Evolutionary conservation across 1,140 invertebrate genomes (phyloP), one percentile per base, ranked within the genome.

Genomic region (Branchinecta lynchi): DNA sequence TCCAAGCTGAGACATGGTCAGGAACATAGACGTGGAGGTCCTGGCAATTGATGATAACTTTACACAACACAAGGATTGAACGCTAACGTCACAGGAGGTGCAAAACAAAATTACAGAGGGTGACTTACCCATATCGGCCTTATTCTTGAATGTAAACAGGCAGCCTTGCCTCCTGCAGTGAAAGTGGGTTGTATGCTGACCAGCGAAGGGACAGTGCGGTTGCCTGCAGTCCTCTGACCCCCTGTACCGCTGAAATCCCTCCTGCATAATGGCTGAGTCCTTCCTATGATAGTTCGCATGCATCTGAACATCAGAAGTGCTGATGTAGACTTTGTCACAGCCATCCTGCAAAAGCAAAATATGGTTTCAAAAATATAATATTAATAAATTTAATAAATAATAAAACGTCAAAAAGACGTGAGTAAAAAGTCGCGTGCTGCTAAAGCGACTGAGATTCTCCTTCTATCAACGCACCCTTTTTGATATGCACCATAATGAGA

Each of bases 111-210:
- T n/a, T n/a, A n/a, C n/a, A n/a, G n/a, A n/a, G n/a, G n/a, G n/a
- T n/a, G n/a, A n/a, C 87, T 85, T 83, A 96, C 93, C 95, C 93
- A 98, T 98, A 80, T 98, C 95, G 74, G 93, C 93, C 80, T 98
- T 98, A 79, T 98, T 98, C 79, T 98, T 98, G 79, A 98, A 98
- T 0, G 94, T 98, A 78, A 90, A 96, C 71, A 89, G 87, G 80
- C 96, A 98, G 7, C 87, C 87, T 65, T 86, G 80, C 75, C 95
- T 82, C 70, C 92, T 82, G 78, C 96, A 98, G 77, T 98, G 96
- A 80, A 98, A 98, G 78, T 98, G 96, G 8, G 96, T 98, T 21
- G 93, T 98, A 71, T 92, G 81, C 78, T 97, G 94, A n/a, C 92
- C 92, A 75, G 86, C 89, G 79, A 97, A 98, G 32, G 87, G 84